Evolutionary conservation across 2,113 vertebrate genomes (phyloP).

Genomic region (Oceanites oceanicus): DNA sequence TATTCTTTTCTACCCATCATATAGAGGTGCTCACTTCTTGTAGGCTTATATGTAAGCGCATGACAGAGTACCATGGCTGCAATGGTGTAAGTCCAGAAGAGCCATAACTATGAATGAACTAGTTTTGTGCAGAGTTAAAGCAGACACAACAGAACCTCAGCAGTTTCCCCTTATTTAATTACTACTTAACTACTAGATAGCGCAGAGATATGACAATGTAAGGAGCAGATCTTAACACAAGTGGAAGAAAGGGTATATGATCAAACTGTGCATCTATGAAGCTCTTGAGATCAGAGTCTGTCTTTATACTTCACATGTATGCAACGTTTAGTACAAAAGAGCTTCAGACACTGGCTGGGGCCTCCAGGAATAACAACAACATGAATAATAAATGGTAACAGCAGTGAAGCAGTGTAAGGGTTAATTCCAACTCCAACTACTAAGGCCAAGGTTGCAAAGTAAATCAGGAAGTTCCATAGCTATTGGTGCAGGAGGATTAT

Average conservation of each 20-base stretch:
- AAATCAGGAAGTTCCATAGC: slow-evolving; percentile 20
- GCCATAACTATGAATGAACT: background rate
- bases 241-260: background rate
- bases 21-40: background rate
- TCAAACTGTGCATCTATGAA: background rate
- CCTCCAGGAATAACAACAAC: background rate
- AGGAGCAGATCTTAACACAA: background rate
- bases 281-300: background rate
- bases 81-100: background rate
- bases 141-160: background rate
- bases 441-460: background rate
- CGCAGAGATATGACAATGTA: background rate
- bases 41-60: background rate
- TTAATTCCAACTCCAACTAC: background rate
- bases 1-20: background rate
- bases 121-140: background rate
- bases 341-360: background rate
- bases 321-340: background rate
- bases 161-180: background rate
- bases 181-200: background rate
- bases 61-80: background rate
- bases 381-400: background rate
- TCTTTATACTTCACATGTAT: background rate
- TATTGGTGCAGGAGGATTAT: background rate
- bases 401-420: background rate